Conservation (phyloP, 2,797 vertebrate genomes). For the Gadopsis marmoratus region DNA sequence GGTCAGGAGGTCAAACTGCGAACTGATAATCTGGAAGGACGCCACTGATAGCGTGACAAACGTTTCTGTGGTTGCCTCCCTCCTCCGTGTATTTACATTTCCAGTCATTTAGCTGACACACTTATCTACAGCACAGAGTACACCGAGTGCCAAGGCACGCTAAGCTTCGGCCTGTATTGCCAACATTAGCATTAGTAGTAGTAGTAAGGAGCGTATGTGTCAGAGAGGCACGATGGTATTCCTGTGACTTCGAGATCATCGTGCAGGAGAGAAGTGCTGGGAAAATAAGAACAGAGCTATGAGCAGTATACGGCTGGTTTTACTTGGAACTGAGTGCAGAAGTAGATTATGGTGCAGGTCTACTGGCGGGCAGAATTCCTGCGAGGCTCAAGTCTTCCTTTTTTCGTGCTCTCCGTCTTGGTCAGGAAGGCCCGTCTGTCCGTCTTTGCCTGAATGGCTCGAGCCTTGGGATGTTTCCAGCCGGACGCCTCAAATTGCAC, state of each 20-base stretch:
- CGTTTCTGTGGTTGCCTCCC: background rate
- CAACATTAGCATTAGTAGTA: conserved; percentile 25
- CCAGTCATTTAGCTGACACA: conserved; percentile 21
- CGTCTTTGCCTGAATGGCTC: background rate
- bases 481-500: conserved; percentile 16
- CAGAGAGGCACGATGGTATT: conserved; percentile 36
- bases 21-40: background rate
- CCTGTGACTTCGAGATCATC: conserved; percentile 31
- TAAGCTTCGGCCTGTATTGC: conserved; percentile 12
- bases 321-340: background rate
- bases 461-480: conserved; percentile 21
- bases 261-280: conserved; percentile 6
- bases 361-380: background rate
- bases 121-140: background rate
- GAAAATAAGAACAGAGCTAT: conserved; percentile 8
- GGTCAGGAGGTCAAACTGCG: conserved; percentile 4
- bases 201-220: conserved; percentile 41
- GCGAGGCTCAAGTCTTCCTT: conserved; percentile 1
- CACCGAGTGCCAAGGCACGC: conserved; percentile 5
- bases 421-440: background rate
- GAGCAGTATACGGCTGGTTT: background rate
- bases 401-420: background rate
- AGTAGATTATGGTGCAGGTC: background rate
- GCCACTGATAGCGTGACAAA: background rate
- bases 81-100: conserved; percentile 20